Evolutionary conservation across 2,797 vertebrate genomes (phyloP), one percentile per base, ranked within the genome.

Genomic region (Enteromius radiatus): DNA sequence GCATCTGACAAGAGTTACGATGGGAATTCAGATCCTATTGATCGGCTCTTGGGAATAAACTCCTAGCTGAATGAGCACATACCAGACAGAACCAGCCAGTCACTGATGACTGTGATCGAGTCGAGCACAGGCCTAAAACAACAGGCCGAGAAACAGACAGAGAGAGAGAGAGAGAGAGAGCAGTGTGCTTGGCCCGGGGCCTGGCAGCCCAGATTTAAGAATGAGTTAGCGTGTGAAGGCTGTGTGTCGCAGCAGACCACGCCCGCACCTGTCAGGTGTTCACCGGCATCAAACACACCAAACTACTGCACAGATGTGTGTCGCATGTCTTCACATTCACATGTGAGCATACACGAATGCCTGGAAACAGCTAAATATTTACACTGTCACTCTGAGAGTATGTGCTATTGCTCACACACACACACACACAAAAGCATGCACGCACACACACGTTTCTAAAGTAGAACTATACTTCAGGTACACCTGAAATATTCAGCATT

Each of bases 181-280:
- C 47, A 26, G 47, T 84, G 88, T 89, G 92, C 87, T 89, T 75
- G 76, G 91, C 94, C 91, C 69, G 77, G 89, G 91, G 94, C 94
- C 82, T 90, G 26, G 84, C 89, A 91, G 81, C 91, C 87, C 89
- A 90, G 90, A 94, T 95, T 95, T 94, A 94, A 94, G 94, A 95
- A 95, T 94, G 94, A 95, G 92, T 92, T 95, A 92, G 95, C 95
- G 94, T 95, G 95, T 95, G 91, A 95, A 94, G 94, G 90, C 93
- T 92, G 92, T 94, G 94, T 94, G 89, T 94, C 70, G 89, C 90
- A 87, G 90, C 89, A 88, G 89, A 91, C 94, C 94, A 94, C 94
- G 91, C 95, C 95, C 90, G 93, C 92, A 93, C 94, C 93, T 94
- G 94, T 94, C 94, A 95, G 94, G 93, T 94, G 93, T 28, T 28